Percentiles rank a stretch among this genome's conserved stretches.
Evolutionary conservation across 2,113 vertebrate species (phyloP).

Genomic region (Clarias gariepinus): DNA sequence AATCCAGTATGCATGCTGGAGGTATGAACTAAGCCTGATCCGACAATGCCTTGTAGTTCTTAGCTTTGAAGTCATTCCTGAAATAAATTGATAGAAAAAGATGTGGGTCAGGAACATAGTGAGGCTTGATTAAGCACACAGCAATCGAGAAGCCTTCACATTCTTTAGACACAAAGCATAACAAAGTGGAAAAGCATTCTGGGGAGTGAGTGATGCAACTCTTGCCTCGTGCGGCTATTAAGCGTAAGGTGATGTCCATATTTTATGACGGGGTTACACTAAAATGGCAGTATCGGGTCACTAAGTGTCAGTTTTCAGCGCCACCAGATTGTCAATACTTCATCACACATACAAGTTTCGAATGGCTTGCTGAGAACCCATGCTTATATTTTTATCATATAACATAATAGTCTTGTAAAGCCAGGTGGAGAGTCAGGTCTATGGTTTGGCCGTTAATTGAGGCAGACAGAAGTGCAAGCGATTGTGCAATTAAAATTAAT

Average conservation of each 20-base stretch:
- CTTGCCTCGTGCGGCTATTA: neutral
- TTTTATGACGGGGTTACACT: neutral
- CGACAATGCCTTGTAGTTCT: neutral
- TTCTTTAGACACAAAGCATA: neutral
- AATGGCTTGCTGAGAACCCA: conserved; percentile 8
- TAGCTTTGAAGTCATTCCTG: neutral
- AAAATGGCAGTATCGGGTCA: neutral
- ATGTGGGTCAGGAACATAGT: neutral
- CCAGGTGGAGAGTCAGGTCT: neutral
- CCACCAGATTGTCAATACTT: neutral
- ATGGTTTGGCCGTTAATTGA: neutral
- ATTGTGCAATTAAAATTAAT: conserved; percentile 19
- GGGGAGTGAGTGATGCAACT: neutral
- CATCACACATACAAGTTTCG: neutral
- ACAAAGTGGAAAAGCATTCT: neutral
- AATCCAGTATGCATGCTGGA: neutral
- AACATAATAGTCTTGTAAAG: neutral
- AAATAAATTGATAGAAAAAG: neutral
- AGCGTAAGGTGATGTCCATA: neutral
- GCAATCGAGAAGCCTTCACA: neutral
- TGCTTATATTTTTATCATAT: neutral
- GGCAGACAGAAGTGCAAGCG: neutral
- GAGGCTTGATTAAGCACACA: neutral
- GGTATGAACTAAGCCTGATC: neutral
- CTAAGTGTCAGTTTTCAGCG: neutral